A percentile compares a stretch with the other conserved stretches of the same genome.
Conservation (phyloP, 64 coral and sea anemone genomes). For the Stichodactyla helianthus region DNA sequence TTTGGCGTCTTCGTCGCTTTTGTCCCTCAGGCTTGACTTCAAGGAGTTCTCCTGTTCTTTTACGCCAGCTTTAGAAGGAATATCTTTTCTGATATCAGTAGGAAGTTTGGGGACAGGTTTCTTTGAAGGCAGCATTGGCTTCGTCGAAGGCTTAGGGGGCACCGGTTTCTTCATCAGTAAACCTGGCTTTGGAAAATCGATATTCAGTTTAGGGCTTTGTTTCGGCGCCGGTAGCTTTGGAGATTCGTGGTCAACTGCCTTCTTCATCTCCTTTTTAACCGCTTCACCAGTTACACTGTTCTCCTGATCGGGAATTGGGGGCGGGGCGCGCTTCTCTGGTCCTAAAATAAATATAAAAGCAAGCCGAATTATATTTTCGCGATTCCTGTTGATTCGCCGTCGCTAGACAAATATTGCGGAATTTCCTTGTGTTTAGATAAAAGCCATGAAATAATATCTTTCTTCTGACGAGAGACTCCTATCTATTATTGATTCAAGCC, state of each 20-base stretch:
- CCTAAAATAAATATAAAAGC: neutral
- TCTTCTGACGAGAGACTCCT: neutral
- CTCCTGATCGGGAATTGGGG: neutral
- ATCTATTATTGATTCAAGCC: constrained; percentile 5
- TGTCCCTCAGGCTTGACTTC: neutral
- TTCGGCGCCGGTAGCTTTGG: neutral
- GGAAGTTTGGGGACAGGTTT: constrained; percentile 37
- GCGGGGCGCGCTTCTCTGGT: neutral
- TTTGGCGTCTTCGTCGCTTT: neutral
- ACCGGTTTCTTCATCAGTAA: constrained; percentile 28
- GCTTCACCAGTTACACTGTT: neutral
- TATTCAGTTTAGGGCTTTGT: neutral
- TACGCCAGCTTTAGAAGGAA: neutral
- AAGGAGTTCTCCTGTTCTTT: constrained; percentile 1
- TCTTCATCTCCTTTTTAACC: constrained; percentile 22
- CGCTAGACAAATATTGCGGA: neutral
- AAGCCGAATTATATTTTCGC: too few relatives aligned
- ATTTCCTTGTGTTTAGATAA: neutral
- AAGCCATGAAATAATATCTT: neutral
- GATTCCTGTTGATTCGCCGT: neutral
- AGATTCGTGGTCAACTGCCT: constrained; percentile 6
- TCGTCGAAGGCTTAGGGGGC: neutral
- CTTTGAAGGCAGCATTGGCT: constrained; percentile 8
- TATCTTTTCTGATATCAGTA: neutral
- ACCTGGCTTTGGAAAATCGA: neutral